Evolutionary conservation across 2,113 vertebrate species (phyloP), one percentile per base, ranked within the genome.

Genomic region (Ranitomeya variabilis): DNA sequence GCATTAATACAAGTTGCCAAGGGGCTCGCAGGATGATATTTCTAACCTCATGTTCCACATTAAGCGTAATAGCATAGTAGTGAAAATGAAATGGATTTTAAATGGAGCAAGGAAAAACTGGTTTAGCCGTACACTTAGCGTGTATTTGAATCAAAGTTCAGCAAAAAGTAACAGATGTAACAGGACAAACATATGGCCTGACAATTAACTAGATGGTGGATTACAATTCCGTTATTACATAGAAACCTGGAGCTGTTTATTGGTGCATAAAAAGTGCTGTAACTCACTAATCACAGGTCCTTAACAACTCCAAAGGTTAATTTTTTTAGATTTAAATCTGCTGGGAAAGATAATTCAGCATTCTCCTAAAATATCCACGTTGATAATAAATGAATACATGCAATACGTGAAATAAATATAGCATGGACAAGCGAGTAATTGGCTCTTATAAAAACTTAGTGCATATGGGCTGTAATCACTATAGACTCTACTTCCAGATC

Each of bases 131-230:
- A 31, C 57, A 45, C 18, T 45, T 51, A 54, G n/a, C 73, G 52
- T 85, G 67, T 85, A 16, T 81, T 81, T 74, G 54, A 85, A 73
- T 85, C 67, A 85, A 85, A 85, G 83, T 85, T 71, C 85, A 86
- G 85, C 55, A 62, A 18, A 31, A 77, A 77, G 11, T 73, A 85
- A 59, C 83, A 85, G 83, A 74, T 73, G 67, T 85, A 85, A 74
- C 15, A 74, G 67, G 67, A 37, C 52, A 85, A 85, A 73, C 83
- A 85, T 74, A 74, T 74, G 66, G 83, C 51, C 51, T 26, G 23
- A 73, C 52, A 85, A 85, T 85, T 85, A 85, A 59, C 45, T 73
- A 26, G 51, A 73, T 74, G 67, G n/a, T 31, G 15, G 54, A 15
- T 71, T 85, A 16, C 73, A 23, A 57, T 74, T 59, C 13, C 18